These are phyloP conservation scores for Catharus fuscescens DNA, from an alignment of 2,113 vertebrate genomes.

Conservation along the genomic window DNA sequence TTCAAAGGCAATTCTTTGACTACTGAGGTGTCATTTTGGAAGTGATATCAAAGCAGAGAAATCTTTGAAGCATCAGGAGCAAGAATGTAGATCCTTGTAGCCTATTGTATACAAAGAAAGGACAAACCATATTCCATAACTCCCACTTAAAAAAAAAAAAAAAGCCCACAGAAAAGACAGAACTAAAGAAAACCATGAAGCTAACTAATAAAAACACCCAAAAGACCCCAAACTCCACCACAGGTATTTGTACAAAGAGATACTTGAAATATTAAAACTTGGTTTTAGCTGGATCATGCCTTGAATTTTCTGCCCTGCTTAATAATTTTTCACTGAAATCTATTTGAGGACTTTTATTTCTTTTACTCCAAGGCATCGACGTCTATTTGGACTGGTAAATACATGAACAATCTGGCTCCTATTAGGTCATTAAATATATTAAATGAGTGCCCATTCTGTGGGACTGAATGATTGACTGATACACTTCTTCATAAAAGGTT, in stretches of 20 bases:
- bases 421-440: neutral
- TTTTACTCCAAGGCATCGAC: neutral
- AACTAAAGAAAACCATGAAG: neutral
- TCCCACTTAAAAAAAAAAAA: neutral
- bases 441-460: neutral
- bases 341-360: neutral
- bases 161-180: accelerated
- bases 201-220: neutral
- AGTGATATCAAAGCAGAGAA: neutral
- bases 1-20: neutral
- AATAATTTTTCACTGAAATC: neutral
- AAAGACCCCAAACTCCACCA: neutral
- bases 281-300: neutral
- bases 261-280: neutral
- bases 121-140: neutral
- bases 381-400: neutral
- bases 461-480: neutral
- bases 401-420: neutral
- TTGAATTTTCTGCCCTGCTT: neutral
- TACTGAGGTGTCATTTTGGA: neutral
- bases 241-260: neutral
- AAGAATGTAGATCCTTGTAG: neutral
- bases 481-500: neutral
- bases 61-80: neutral
- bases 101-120: neutral